Percentiles rank a stretch among this genome's conserved stretches.
These are phyloP conservation scores for Scarus forsteni DNA, from an alignment of 2,797 vertebrate species.

Conservation along the genomic window DNA sequence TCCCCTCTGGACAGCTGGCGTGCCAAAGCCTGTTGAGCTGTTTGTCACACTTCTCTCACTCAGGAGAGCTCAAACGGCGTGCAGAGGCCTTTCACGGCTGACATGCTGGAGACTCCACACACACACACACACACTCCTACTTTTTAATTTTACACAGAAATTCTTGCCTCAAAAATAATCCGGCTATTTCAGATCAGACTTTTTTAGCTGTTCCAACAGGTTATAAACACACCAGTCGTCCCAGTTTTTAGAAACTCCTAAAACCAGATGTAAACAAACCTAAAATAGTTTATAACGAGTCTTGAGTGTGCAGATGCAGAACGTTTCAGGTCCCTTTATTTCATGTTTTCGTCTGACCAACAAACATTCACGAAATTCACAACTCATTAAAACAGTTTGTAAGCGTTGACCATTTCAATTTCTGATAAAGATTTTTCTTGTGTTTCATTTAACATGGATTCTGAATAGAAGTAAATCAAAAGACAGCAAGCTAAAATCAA, in stretches of 20 bases:
- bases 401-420: no score
- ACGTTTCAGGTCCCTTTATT: no score
- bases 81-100: conserved; percentile 66
- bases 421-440: no score
- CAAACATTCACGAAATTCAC: no score
- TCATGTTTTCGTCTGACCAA: no score
- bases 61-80: conserved; percentile 69
- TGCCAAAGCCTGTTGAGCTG: conserved; percentile 81
- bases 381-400: no score
- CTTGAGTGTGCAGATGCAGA: background rate
- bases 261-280: conserved; percentile 4
- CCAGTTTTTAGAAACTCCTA: background rate
- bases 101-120: conserved; percentile 49
- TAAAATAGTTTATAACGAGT: background rate
- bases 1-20: conserved; percentile 74
- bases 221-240: conserved; percentile 4
- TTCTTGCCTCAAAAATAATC: conserved; percentile 19
- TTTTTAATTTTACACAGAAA: conserved; percentile 19
- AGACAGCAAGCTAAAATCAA: no score
- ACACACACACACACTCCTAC: conserved; percentile 21
- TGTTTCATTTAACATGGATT: no score
- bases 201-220: background rate
- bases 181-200: conserved; percentile 16
- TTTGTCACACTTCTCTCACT: conserved; percentile 79
- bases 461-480: no score